Evolutionary conservation across 2,888 invertebrate species (phyloP), one percentile per base, ranked within the genome.

Genomic region (Drosophila helvetica): DNA sequence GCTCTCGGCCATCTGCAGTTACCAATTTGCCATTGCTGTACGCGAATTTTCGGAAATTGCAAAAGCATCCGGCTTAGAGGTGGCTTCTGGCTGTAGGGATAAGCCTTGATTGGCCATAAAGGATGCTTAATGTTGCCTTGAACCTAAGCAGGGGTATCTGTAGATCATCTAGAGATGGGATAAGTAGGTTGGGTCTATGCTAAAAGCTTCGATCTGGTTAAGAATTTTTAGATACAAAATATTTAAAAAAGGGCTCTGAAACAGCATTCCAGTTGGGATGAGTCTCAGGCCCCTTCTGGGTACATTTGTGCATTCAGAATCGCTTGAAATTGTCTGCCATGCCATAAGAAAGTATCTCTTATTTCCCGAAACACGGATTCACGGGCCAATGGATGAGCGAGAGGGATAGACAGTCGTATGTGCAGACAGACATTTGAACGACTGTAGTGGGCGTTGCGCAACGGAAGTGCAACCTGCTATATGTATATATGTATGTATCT

Each of bases 401-500:
- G n/a, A 6, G 30, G 18, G 22, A 22, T 9, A 43, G n/a, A 67
- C 56, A 57, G 17, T 33, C 27, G 18, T 38, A 12, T 52, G 42
- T 22, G 51, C 46, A 62, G 57, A 55, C 51, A 62, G 50, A 64
- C 62, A 75, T 71, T 75, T 54, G 72, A 63, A 57, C 42, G 63
- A 54, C 53, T 60, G 60, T 17, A 47, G 19, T 15, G 76, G 76
- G 75, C 72, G 75, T 72, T 72, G 61, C 55, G 74, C 78, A 79
- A 70, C 84, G 84, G 81, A 78, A 81, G 81, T 79, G 81, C 77
- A 74, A 67, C 33, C 27, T 27, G 69, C 69, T 72, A 76, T 60
- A 55, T 53, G 65, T 70, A 59, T 53, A 17, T 50, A 18, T 42
- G 19, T 51, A 27, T 25, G 27, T 38, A 52, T 55, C 48, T 55